A percentile compares a stretch with the other conserved stretches of the same genome.
phyloP scores from a whole-genome alignment of 1,140 invertebrate genomes.

The Magallana angulata region DNA sequence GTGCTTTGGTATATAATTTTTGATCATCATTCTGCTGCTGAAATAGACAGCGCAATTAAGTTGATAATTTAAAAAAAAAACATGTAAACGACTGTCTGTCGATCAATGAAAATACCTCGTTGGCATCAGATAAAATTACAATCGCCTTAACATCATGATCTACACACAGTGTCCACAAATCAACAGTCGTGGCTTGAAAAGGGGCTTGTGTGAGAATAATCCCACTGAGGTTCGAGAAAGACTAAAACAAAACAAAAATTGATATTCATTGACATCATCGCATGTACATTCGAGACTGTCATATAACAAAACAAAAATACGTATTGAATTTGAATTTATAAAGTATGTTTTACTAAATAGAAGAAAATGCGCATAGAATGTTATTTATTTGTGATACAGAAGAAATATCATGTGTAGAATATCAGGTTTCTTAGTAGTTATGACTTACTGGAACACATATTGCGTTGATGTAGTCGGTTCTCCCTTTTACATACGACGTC shows the following conservation, averaged over 20 bases:
- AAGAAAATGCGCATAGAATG: too few species aligned
- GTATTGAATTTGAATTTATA: neutral
- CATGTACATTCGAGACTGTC: neutral
- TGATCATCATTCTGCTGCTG: neutral
- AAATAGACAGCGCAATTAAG: neutral
- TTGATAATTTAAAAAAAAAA: neutral
- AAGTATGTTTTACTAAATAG: too few species aligned
- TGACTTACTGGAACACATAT: neutral
- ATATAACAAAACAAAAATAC: neutral
- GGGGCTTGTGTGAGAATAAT: neutral
- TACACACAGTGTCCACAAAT: neutral
- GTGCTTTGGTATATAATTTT: neutral
- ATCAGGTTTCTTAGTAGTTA: too few species aligned
- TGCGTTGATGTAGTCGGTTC: constrained; percentile 22
- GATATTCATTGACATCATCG: neutral
- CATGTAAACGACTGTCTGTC: too few species aligned
- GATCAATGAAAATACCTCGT: neutral
- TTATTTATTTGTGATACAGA: neutral
- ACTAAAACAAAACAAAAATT: neutral
- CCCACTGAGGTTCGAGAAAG: neutral
- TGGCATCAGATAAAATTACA: neutral
- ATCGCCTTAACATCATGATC: neutral
- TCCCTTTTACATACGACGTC: neutral
- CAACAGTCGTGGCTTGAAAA: neutral
- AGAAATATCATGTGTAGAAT: neutral